Base-by-base conservation (phyloP, 2,888 invertebrate genomes). In the Drosophila bunnanda region DNA sequence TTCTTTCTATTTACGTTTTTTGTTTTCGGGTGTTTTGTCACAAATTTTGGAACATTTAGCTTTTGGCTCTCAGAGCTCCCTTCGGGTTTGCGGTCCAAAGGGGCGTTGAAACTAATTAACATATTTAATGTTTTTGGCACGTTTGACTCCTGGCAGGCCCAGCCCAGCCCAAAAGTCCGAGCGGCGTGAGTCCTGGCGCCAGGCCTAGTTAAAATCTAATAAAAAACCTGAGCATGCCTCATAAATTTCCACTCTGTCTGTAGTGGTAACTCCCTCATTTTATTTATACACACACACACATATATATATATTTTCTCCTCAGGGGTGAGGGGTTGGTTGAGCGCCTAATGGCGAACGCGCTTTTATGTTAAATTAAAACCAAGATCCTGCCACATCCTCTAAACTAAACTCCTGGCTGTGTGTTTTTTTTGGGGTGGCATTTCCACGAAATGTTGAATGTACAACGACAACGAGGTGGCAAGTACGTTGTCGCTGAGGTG, bases 141-240 rank as follows among this genome's bases (percentile, higher is more conserved):
- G 90, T 90, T 78, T 84, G 77, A 79, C 85, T 88, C 80, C 44
- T 25, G 44, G 25, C 74, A 8, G 8, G n/a, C 39, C 34, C 4
- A 73, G 79, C 80, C 89, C 75, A 66, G 71, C 65, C 58, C 54
- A 52, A 28, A n/a, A 28, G n/a, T 2, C 44, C 55, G 55, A 32
- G 38, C 46, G 13, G 12, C 7, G 10, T 22, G 44, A 43, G 62
- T 60, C 58, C 79, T 74, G 78, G 81, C 83, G 88, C 91, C 91
- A 90, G 88, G 90, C 91, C 67, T 89, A 91, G 92, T 92, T 92
- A 91, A 92, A 92, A 91, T 90, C 92, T 91, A 90, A 92, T 92
- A 92, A 92, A 92, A 91, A 92, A 88, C 88, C 91, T 79, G 89
- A 92, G 89, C 90, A 92, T 90, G 92, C 83, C 90, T 91, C 92